Evolutionary conservation across 2,888 invertebrate species (phyloP).

Genomic region (Diaprepes abbreviatus): DNA sequence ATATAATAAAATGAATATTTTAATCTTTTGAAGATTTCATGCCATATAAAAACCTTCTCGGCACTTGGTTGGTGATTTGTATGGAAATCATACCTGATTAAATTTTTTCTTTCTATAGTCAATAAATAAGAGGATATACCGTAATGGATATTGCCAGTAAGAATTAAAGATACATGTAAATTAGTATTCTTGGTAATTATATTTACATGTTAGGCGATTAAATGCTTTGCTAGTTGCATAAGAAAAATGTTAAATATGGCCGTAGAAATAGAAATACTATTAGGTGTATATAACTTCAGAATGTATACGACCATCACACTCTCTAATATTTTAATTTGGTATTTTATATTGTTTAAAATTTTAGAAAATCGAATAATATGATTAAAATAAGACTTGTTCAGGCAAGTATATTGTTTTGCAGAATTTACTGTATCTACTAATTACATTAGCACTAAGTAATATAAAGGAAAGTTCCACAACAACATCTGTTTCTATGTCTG

Average conservation of each 20-base stretch:
- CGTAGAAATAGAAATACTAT: background rate
- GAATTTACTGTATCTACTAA: no score
- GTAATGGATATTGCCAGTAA: background rate
- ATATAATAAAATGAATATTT: constrained; percentile 5
- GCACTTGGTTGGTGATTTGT: background rate
- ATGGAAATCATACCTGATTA: constrained; percentile 1
- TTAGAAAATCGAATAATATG: no score
- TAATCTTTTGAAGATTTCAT: background rate
- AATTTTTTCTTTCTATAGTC: background rate
- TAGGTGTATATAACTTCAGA: no score
- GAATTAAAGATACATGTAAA: constrained; percentile 9
- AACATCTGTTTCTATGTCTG: no score
- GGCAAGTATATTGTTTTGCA: no score
- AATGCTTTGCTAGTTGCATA: background rate
- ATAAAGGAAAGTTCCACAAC: no score
- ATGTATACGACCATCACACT: no score
- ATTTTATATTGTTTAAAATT: no score
- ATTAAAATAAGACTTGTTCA: no score
- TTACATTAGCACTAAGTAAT: no score
- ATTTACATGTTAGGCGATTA: background rate
- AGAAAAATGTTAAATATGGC: background rate
- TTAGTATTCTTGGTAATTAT: background rate
- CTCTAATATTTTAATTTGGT: no score
- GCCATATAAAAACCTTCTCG: background rate
- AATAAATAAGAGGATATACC: constrained; percentile 11